Percentiles rank a stretch among this genome's conserved stretches.
phyloP scores from a whole-genome alignment of 2,797 vertebrate species.

The Galago senegalensis region DNA sequence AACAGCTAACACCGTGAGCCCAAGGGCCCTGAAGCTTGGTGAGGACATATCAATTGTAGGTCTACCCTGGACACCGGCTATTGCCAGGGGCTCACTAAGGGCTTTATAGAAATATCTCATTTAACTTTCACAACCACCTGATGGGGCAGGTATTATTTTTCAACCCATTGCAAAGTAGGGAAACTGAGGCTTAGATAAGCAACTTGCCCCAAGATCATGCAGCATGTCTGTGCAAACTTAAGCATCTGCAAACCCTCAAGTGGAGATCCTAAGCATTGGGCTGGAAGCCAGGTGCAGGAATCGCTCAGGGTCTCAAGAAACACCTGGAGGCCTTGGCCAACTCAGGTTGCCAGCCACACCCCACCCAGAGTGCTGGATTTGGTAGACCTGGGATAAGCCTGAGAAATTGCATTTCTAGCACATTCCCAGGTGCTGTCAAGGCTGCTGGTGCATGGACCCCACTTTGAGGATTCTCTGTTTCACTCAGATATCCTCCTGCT shows the following conservation, averaged over 20 bases:
- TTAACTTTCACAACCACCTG: not conserved
- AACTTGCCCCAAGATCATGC: not conserved
- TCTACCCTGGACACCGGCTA: rapidly evolving
- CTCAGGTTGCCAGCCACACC: not conserved
- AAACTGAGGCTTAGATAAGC: not conserved
- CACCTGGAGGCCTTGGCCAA: not conserved
- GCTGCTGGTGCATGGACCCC: not conserved
- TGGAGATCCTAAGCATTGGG: not conserved
- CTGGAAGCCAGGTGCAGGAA: not conserved
- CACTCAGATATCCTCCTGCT: not conserved
- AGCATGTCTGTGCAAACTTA: not conserved
- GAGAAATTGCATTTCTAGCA: not conserved
- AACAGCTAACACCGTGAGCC: rapidly evolving
- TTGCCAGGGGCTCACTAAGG: not conserved
- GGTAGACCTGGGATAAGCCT: too few species aligned
- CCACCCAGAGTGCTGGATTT: too few species aligned
- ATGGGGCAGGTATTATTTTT: not conserved
- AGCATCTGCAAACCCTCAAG: rapidly evolving
- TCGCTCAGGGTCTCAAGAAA: too few species aligned
- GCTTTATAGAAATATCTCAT: not conserved
- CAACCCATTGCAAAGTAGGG: not conserved
- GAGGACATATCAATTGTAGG: rapidly evolving
- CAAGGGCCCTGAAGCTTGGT: rapidly evolving
- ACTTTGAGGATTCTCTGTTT: not conserved
- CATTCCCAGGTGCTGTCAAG: not conserved